Evolutionary conservation across 2,888 invertebrate species (phyloP), one percentile per base, ranked within the genome.

Genomic region (Ptychoptera albimana): DNA sequence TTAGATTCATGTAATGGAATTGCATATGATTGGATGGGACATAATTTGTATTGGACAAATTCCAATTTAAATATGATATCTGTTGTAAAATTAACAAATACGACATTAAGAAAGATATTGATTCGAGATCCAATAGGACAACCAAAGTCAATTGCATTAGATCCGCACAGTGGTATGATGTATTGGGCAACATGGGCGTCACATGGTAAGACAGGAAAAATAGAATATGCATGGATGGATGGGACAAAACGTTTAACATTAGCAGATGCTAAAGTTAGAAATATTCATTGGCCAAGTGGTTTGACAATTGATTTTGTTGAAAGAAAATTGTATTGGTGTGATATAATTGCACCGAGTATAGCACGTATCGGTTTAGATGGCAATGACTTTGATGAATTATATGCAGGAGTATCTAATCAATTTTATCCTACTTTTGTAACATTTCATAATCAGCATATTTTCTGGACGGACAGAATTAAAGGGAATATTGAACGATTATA

Each of bases 21-120:
- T 50, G 86, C 87, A 34, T 74, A 86, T 45, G 91, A 92, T 65
- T 87, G 85, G 84, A 73, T 86, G 57, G 79, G 80, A 46, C 63
- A 72, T 46, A 86, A 88, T 66, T 60, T 92, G 46, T 92, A 84
- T 67, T 89, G 87, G 84, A 82, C 83, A 43, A 76, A 75, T 44
- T 66, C 76, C 11, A 34, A 42, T n/a, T 42, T 34, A 50, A 75
- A 78, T 45, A 71, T 71, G 43, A 72, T 89, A 50, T 75, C 71
- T 54, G 85, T 82, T 32, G 75, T 81, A 38, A 74, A 73, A 32
- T 59, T 86, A 47, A 68, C 69, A 29, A 73, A 75, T 54, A 63
- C 74, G 35, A 67, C 66, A 42, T 63, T 71, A 46, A 60, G 70
- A 8, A 71, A 71, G 53, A 73, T 73, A 11, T 61, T 85, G 12